These are phyloP conservation scores for Drosophila kanapiae DNA, from an alignment of 1,140 invertebrate genomes.

Conservation along the genomic window DNA sequence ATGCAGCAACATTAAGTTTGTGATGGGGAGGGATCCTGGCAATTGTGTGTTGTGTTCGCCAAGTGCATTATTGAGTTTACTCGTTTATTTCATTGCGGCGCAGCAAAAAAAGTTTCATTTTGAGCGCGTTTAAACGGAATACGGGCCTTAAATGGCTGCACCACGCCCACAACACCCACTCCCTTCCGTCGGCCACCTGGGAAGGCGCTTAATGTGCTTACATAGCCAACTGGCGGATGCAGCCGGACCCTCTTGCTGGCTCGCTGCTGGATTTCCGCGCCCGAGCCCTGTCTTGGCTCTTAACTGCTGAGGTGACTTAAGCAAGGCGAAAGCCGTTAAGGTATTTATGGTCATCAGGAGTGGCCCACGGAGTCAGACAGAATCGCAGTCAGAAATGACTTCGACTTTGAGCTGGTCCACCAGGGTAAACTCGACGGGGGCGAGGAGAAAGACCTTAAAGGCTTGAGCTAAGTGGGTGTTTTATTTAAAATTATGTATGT, in stretches of 20 bases:
- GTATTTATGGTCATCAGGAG: slow-evolving; percentile 74
- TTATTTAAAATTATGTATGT: too few relatives aligned
- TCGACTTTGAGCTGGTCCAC: slow-evolving; percentile 9
- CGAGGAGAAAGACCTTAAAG: background rate
- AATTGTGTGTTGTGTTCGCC: slow-evolving; percentile 58
- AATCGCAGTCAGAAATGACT: slow-evolving; percentile 14
- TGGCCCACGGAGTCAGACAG: slow-evolving; percentile 22
- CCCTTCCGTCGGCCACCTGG: slow-evolving; percentile 30
- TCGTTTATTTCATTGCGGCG: slow-evolving; percentile 65
- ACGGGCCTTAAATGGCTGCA: slow-evolving; percentile 59
- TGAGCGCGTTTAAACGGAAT: slow-evolving; percentile 64
- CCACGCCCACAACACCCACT: slow-evolving; percentile 2
- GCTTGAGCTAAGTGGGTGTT: background rate
- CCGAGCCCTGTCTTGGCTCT: slow-evolving; percentile 31
- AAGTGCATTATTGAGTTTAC: slow-evolving; percentile 81
- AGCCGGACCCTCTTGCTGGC: slow-evolving; percentile 7
- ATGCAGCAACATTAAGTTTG: slow-evolving; percentile 43
- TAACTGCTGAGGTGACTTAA: slow-evolving; percentile 79
- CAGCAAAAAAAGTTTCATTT: slow-evolving; percentile 66
- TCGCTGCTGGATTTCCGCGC: slow-evolving; percentile 1
- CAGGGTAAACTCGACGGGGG: too few relatives aligned
- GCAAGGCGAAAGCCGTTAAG: slow-evolving; percentile 78
- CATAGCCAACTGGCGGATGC: slow-evolving; percentile 41
- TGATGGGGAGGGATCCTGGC: slow-evolving; percentile 41
- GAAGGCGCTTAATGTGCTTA: slow-evolving; percentile 73